Base-by-base conservation (phyloP, 2,888 invertebrate species). In the Ecliptopera silaceata region DNA sequence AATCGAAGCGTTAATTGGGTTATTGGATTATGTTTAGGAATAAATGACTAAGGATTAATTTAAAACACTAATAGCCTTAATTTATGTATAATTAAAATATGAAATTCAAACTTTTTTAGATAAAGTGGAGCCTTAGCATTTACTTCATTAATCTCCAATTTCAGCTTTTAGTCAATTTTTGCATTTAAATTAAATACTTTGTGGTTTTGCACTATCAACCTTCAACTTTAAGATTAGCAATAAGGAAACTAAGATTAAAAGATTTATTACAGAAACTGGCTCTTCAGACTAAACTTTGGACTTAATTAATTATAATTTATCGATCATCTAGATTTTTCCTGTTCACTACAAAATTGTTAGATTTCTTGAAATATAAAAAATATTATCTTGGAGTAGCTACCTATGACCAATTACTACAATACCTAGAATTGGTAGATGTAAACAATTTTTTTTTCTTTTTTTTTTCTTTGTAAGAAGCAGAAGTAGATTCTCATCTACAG, bases 211-310 rank as follows among this genome's bases (percentile, higher is more conserved):
- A 22, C 17, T 18, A 36, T 36, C 12, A 17, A 6, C 41, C 39
- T 52, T 45, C 31, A 52, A 44, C 41, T 54, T n/a, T 41, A 12
- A 4, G 26, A 54, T 47, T 38, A 17, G 32, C 34, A 36, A 54
- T 41, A 29, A 54, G 53, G 47, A 54, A 47, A 26, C 6, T 26
- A 26, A 26, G 26, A 8, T 26, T 26, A 6, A 26, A 39, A 8
- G 46, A 54, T 47, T 41, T 42, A 47, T 41, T 47, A 17, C 26
- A 22, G 20, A 11, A 32, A 39, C 45, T n/a, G 38, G 38, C 29
- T 34, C 0, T 18, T 39, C 10, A 8, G 3, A 11, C 15, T 1
- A 12, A 46, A 13, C 36, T 29, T 22, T 12, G 1, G 26, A 48
- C 31, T 39, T 12, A 39, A 50, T 32, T 26, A 20, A 4, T 4